A percentile compares a stretch with the other conserved stretches of the same genome.
Conservation (phyloP, 2,797 vertebrate genomes). For the Phrynocephalus vlangalii region DNA sequence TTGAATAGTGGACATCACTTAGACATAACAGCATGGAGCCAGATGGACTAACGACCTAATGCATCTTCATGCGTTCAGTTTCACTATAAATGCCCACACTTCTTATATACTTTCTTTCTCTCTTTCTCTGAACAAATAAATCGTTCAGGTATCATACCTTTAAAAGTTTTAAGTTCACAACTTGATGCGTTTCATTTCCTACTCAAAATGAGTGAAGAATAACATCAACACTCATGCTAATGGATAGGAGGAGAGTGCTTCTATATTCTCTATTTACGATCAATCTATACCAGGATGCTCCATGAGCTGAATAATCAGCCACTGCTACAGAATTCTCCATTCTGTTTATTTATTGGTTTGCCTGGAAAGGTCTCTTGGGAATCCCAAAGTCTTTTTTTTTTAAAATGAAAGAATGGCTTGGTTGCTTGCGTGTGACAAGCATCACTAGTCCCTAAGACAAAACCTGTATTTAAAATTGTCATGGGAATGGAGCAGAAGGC, state of each 20-base stretch:
- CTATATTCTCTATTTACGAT: background rate
- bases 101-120: no score
- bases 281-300: fast-evolving
- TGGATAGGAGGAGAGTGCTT: background rate
- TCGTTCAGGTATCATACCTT: background rate
- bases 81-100: background rate
- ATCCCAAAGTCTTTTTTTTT: conserved; percentile 24
- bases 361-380: background rate
- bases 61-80: background rate
- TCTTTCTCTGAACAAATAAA: background rate
- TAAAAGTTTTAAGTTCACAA: background rate
- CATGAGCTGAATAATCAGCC: fast-evolving
- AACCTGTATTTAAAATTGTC: conserved; percentile 71
- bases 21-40: no score
- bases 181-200: background rate
- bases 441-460: conserved; percentile 65
- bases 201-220: background rate
- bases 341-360: conserved; percentile 2
- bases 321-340: background rate
- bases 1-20: no score
- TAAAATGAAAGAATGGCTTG: conserved; percentile 61
- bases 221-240: background rate
- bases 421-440: conserved; percentile 39
- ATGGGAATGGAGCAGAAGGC: conserved; percentile 54
- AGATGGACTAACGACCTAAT: no score